phyloP scores from a whole-genome alignment of 1,140 invertebrate genomes.

The Acromyrmex heyeri region DNA sequence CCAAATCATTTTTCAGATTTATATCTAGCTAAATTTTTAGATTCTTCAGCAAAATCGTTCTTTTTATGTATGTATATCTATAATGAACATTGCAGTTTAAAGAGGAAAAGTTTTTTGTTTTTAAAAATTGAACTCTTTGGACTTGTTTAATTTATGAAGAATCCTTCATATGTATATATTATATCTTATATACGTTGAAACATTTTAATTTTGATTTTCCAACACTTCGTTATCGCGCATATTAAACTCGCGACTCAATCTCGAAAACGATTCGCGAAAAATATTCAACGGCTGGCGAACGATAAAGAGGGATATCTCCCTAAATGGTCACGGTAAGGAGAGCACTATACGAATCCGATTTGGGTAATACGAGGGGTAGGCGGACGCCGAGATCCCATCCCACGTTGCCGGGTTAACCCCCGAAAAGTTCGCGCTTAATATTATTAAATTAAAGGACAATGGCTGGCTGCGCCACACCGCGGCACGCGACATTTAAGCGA shows the following conservation, averaged over 20 bases:
- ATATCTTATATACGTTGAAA: neutral
- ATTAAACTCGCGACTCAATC: slow-evolving; percentile 23
- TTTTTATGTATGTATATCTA: no score
- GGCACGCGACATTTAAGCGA: slow-evolving; percentile 83
- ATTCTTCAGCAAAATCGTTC: no score
- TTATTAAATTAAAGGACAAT: slow-evolving; percentile 85
- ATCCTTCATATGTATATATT: neutral
- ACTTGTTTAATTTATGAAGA: no score
- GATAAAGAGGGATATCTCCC: slow-evolving; percentile 48
- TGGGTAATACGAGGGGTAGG: slow-evolving; percentile 31
- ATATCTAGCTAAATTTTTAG: no score
- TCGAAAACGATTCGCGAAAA: slow-evolving; percentile 28
- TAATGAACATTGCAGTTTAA: no score
- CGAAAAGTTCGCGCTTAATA: slow-evolving; percentile 83
- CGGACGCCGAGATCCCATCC: slow-evolving; percentile 48
- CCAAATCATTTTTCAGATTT: no score
- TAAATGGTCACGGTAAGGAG: slow-evolving; percentile 66
- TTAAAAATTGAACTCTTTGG: no score
- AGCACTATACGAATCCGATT: slow-evolving; percentile 51
- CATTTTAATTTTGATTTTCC: slow-evolving; percentile 23
- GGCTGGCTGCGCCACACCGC: slow-evolving; percentile 61
- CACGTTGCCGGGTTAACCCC: slow-evolving; percentile 59
- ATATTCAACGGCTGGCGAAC: slow-evolving; percentile 38
- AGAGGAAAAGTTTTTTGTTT: no score
- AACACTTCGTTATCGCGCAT: slow-evolving; percentile 7